A percentile compares a stretch with the other conserved stretches of the same genome.
phyloP scores from a whole-genome alignment of 1,140 invertebrate genomes.

The Pogonognathellus flavescens region DNA sequence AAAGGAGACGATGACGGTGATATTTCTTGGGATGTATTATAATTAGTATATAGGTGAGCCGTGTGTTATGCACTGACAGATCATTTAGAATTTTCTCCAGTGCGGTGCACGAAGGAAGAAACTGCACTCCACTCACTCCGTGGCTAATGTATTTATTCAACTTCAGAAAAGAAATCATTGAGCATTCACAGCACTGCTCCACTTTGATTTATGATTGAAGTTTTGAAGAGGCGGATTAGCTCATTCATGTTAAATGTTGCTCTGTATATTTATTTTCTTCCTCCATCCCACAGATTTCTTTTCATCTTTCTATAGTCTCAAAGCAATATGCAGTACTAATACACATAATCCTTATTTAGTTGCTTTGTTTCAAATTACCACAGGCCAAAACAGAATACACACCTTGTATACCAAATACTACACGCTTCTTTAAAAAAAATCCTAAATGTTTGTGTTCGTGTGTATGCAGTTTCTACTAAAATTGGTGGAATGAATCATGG shows the following conservation, averaged over 20 bases:
- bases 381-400: not conserved
- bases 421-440: too few relatives aligned
- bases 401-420: not conserved
- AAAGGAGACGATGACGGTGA: too few relatives aligned
- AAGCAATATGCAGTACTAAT: too few relatives aligned
- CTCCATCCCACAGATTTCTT: constrained; percentile 13
- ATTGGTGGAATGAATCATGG: too few relatives aligned
- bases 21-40: too few relatives aligned
- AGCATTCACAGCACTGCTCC: constrained; percentile 24
- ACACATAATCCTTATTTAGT: not conserved
- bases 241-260: too few relatives aligned
- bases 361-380: not conserved
- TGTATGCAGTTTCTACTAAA: not conserved
- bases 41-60: too few relatives aligned
- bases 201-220: constrained; percentile 55
- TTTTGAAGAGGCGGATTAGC: constrained; percentile 52
- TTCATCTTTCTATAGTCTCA: not conserved
- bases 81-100: constrained; percentile 7
- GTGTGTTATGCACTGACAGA: too few relatives aligned
- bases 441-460: too few relatives aligned
- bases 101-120: not conserved
- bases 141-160: not conserved
- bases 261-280: not conserved
- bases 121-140: not conserved
- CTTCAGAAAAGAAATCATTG: constrained; percentile 41